Evolutionary conservation across 2,888 invertebrate genomes (phyloP), one percentile per base, ranked within the genome.

Genomic region (Iphiclides podalirius): DNA sequence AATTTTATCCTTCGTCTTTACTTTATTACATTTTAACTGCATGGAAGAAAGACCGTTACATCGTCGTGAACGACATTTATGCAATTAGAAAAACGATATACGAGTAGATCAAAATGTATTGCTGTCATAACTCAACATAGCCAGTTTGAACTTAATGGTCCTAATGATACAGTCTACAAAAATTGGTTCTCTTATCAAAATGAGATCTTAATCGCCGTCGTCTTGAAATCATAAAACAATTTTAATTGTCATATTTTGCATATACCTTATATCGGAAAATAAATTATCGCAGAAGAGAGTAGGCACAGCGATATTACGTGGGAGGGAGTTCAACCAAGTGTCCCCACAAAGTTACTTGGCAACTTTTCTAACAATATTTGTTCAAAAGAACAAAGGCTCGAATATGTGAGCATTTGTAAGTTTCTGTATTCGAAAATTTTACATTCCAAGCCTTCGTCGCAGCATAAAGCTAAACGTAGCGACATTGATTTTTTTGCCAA

Each of bases 311-410:
- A 65, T 69, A 63, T 70, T 70, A 71, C 69, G 72, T 70, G 83
- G 79, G 75, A 79, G 75, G 68, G 64, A 70, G 66, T 63, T 60
- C 63, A 48, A 54, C 49, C 52, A 56, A 66, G 71, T 60, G 69
- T 60, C 61, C 59, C 69, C 66, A 67, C 72, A 68, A 85, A 85
- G 83, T 85, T 83, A 83, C 83, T 84, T 75, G 81, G 78, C 75
- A 72, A 80, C 78, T 81, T 79, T 75, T 82, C 75, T 64, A 77
- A 83, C 79, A 82, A 81, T 86, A 78, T 86, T 86, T 85, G 82
- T 84, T 83, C 81, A 85, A 85, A 79, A 70, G 74, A 70, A 68
- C 67, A 76, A 68, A 63, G 68, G 68, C 75, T 79, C 72, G 70
- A 77, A 66, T 72, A 74, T 75, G 77, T 72, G 74, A 67, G 73